Evolutionary conservation across 2,888 invertebrate species (phyloP), one percentile per base, ranked within the genome.

Genomic region (Biston stratarius): DNA sequence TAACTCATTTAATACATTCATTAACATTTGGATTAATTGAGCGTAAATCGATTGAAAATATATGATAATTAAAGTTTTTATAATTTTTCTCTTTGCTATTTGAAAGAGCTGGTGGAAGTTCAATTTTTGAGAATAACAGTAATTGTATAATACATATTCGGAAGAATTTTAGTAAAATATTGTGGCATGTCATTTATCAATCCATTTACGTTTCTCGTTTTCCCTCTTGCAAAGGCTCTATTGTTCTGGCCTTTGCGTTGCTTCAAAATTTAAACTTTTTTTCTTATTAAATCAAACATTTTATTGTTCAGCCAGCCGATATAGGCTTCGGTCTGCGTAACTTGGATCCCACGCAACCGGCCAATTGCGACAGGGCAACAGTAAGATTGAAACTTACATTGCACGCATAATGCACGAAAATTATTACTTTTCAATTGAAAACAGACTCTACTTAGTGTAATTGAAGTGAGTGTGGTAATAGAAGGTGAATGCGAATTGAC

Each of bases 261-360:
- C 66, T 73, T 76, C 71, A 64, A 6, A 53, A 69, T 67, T 55
- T 69, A 11, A 15, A 62, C 55, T 67, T 65, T 64, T 2, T 74
- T 68, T 77, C 73, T 71, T 69, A 80, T 75, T 82, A 78, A 76
- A 68, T 24, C 1, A 70, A 76, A 77, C 62, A n/a, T 68, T 87
- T 85, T 88, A 74, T 86, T 90, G 76, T 89, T 76, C 83, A 93
- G 94, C 88, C 91, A 72, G 84, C 87, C 78, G 92, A 93, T 79
- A 84, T 90, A 85, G 89, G 87, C 83, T 88, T 90, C 85, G 91
- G 90, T 79, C 91, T 93, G 56, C 87, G 87, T 83, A 91, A 90
- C 85, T 78, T 93, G 91, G 93, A 93, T 79, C 74, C 88, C 64
- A 81, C 88, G 79, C 90, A 89, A 85, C 81, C 87, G 78, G 83